Evolutionary conservation across 2,797 vertebrate genomes (phyloP), one percentile per base, ranked within the genome.

Genomic region (Lacerta bilineata): DNA sequence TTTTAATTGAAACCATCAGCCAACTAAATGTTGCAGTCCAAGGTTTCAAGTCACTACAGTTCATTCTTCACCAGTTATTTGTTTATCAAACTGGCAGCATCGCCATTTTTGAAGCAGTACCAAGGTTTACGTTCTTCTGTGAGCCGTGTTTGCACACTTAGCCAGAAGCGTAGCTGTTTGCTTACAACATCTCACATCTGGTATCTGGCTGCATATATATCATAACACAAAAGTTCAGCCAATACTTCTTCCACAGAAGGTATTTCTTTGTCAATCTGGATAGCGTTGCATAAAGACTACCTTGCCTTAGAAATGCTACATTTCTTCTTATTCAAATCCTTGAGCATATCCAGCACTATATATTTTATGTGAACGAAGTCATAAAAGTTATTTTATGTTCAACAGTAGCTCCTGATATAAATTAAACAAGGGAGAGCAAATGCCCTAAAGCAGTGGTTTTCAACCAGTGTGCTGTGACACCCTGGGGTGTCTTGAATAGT

Each of bases 71-170:
- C 33, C 69, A 91, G 8, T 85, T 50, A 10, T 29, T 8, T 72
- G 4, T 61, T 36, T 11, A 5, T 4, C 17, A 33, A 85, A 75
- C 55, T 39, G 25, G 85, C 86, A 76, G 46, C 0, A 68, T 75
- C 87, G 85, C 25, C n/a, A 78, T 11, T 91, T 84, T 64, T 77
- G 0, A 90, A 69, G 29, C 43, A 8, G 39, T 23, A 77, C 71
- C 17, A 84, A 29, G 87, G 86, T 78, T 11, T 61, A 61, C 71
- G 5, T 87, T 76, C 55, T 85, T 29, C 64, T 25, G 5, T 85
- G 29, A 83, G 8, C 87, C 90, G 66, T 80, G 33, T 9, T 23
- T 82, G 80, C 74, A 46, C 39, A 87, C 86, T 89, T 83, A 83
- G 27, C n/a, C 29, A 27, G 43, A 66, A 89, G 55, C 82, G 66